These are phyloP conservation scores for Symphodus melops DNA, from an alignment of 2,113 vertebrate species.

Conservation along the genomic window DNA sequence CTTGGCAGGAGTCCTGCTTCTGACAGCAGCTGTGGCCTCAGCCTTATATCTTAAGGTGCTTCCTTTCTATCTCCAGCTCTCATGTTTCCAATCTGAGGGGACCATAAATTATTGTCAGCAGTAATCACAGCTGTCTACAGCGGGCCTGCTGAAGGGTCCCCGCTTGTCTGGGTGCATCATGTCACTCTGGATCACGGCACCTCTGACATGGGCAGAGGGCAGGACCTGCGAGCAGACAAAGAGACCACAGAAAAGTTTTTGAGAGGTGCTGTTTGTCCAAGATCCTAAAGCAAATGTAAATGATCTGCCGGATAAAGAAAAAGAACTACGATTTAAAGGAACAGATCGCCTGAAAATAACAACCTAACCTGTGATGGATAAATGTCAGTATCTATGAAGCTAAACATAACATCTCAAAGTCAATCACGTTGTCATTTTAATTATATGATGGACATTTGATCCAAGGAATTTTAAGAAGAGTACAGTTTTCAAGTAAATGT, in stretches of 20 bases:
- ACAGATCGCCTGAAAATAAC: slow-evolving; percentile 1
- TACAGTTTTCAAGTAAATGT: slow-evolving; percentile 6
- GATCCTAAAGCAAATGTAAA: slow-evolving; percentile 58
- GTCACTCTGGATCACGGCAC: slow-evolving; percentile 68
- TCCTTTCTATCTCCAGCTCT: slow-evolving; percentile 73
- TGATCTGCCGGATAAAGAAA: slow-evolving; percentile 36
- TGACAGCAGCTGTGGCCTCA: slow-evolving; percentile 78
- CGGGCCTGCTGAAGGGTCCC: slow-evolving; percentile 72
- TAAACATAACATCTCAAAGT: neutral
- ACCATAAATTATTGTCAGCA: slow-evolving; percentile 83
- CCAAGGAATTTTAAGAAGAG: neutral
- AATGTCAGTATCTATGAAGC: neutral
- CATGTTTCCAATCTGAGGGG: slow-evolving; percentile 78
- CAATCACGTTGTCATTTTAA: neutral
- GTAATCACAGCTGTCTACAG: slow-evolving; percentile 79
- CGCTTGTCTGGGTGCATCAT: slow-evolving; percentile 74
- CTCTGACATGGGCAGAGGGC: slow-evolving; percentile 54
- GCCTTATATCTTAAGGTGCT: slow-evolving; percentile 81
- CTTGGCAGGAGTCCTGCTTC: slow-evolving; percentile 68
- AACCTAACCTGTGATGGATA: neutral
- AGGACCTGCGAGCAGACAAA: slow-evolving; percentile 48
- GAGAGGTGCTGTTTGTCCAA: slow-evolving; percentile 52
- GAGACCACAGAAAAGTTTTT: slow-evolving; percentile 56
- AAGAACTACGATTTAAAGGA: slow-evolving; percentile 6
- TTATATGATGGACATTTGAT: neutral